These are phyloP conservation scores for Cephus cinctus DNA, from an alignment of 1,140 invertebrate species.

Conservation along the genomic window DNA sequence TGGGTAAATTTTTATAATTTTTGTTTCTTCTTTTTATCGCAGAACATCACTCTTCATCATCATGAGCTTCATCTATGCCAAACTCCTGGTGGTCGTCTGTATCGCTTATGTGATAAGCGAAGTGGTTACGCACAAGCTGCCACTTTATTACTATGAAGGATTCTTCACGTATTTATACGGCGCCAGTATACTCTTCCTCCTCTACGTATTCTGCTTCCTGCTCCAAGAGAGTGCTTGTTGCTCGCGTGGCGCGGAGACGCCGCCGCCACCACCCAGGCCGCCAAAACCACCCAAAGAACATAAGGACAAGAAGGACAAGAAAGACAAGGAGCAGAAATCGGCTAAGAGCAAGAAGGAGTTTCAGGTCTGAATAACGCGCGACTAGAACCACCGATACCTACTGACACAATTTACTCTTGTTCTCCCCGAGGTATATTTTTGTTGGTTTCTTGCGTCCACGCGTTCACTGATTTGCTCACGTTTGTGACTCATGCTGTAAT, in stretches of 20 bases:
- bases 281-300: constrained; percentile 74
- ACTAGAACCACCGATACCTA: not conserved
- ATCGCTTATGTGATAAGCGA: constrained; percentile 90
- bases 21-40: constrained; percentile 51
- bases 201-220: constrained; percentile 96
- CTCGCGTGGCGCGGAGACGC: constrained; percentile 66
- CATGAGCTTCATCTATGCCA: constrained; percentile 91
- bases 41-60: constrained; percentile 93
- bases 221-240: constrained; percentile 88
- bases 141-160: constrained; percentile 90
- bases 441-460: too few relatives aligned
- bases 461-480: too few relatives aligned
- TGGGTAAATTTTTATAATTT: not conserved
- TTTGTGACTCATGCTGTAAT: too few relatives aligned
- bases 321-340: constrained; percentile 53
- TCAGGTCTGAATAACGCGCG: constrained; percentile 42
- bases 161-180: constrained; percentile 98
- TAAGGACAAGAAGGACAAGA: constrained; percentile 63
- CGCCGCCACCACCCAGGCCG: constrained; percentile 67
- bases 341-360: constrained; percentile 62
- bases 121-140: constrained; percentile 87
- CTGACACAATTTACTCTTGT: not conserved
- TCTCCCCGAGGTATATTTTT: constrained; percentile 9
- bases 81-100: constrained; percentile 87
- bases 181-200: constrained; percentile 90